Base-by-base conservation (phyloP, 2,797 vertebrate genomes). In the Lagodon rhomboides region DNA sequence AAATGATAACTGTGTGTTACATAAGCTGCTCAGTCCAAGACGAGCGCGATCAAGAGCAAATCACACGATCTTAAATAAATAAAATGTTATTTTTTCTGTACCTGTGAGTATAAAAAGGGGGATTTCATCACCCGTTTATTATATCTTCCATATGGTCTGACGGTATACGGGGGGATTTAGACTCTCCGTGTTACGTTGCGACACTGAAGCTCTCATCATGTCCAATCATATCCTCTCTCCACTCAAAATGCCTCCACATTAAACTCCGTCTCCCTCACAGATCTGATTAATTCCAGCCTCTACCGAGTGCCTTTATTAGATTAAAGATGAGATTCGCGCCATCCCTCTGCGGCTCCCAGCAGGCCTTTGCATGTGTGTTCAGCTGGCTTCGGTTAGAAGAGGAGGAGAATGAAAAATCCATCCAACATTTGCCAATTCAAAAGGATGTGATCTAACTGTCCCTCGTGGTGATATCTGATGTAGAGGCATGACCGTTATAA, bases 211-310 rank as follows among this genome's bases (percentile, higher is more conserved):
- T 1, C 77, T 81, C 67, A 56, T 83, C 75, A 80, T 1, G 64
- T 68, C 84, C 77, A 79, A 86, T 86, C 86, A 83, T 8, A 73
- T 74, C 69, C 58, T 71, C 53, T 65, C 75, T 44, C 61, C 34
- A 30, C 22, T 83, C 73, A 72, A 75, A 80, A 72, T 50, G 75
- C 34, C 59, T 75, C 44, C 65, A 59, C 53, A 3, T 25, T 55
- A 49, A 61, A 56, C 73, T 84, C 74, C 58, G 5, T 49, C 70
- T 75, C 68, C 70, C 75, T 69, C 43, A 43, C 60, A 81, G 76
- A 82, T 74, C 51, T 79, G 79, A 92, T 88, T 87, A 68, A 83
- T 78, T 79, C 85, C 80, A 79, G 80, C 70, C 49, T 84, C 71
- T 34, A 25, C 58, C 0, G 68, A 80, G 74, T 71, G 77, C 44